These are phyloP conservation scores for Fopius arisanus DNA, from an alignment of 1,140 invertebrate genomes.

Conservation along the genomic window DNA sequence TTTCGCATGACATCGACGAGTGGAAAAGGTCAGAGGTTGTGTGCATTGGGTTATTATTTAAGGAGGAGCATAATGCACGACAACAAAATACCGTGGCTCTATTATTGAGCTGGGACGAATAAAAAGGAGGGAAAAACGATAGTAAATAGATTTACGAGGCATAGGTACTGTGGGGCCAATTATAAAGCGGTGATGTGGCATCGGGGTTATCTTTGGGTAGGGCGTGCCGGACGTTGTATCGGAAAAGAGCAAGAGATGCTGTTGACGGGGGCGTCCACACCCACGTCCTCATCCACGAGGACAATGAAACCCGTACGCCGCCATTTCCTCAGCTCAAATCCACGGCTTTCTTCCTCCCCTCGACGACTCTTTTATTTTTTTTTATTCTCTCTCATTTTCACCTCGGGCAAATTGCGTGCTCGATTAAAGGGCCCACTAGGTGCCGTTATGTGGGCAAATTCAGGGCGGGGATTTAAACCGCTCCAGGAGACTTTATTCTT, in stretches of 20 bases:
- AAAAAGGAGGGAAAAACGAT: neutral
- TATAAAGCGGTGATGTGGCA: constrained; percentile 11
- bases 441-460: neutral
- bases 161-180: neutral
- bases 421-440: constrained; percentile 24
- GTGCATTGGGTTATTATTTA: neutral
- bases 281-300: constrained; percentile 52
- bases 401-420: constrained; percentile 26
- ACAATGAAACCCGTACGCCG: constrained; percentile 51
- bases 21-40: neutral
- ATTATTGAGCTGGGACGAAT: neutral
- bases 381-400: constrained; percentile 15
- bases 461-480: neutral
- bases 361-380: constrained; percentile 13
- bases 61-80: neutral
- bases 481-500: neutral
- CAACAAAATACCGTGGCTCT: neutral
- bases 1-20: neutral
- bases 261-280: constrained; percentile 60
- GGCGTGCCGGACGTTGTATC: constrained; percentile 49
- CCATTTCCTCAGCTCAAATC: constrained; percentile 36
- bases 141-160: neutral
- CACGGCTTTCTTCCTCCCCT: constrained; percentile 38
- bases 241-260: constrained; percentile 25
- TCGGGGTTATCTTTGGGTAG: constrained; percentile 40